Conservation (phyloP, 2,797 vertebrate species). For the Tapirus indicus region DNA sequence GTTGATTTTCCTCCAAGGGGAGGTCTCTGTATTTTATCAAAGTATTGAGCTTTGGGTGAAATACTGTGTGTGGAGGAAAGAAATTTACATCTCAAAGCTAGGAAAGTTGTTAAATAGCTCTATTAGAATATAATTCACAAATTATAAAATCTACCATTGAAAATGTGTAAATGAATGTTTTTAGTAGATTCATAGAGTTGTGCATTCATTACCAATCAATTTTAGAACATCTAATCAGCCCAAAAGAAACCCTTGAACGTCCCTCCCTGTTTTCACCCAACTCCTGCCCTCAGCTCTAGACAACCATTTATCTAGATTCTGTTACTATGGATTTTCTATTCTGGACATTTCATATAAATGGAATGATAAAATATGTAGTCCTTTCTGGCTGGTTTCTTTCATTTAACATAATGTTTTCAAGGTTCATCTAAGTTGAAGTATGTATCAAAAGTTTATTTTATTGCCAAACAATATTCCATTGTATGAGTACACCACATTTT, state of each 20-base stretch:
- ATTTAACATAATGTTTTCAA: neutral
- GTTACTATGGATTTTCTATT: neutral
- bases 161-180: neutral
- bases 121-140: neutral
- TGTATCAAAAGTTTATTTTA: neutral
- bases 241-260: neutral
- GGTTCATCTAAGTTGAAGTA: neutral
- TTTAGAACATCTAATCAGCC: neutral
- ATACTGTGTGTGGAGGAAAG: neutral
- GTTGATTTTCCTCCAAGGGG: neutral
- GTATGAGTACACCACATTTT: neutral
- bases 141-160: neutral
- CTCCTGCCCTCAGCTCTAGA: neutral
- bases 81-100: neutral
- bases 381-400: neutral
- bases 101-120: neutral
- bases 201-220: neutral
- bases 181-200: neutral
- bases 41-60: neutral
- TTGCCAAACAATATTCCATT: neutral
- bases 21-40: neutral
- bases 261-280: neutral
- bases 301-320: neutral
- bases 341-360: neutral
- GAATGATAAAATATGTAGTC: neutral